Conservation (phyloP, 2,797 vertebrate species). For the Lepilemur ruficaudatus region DNA sequence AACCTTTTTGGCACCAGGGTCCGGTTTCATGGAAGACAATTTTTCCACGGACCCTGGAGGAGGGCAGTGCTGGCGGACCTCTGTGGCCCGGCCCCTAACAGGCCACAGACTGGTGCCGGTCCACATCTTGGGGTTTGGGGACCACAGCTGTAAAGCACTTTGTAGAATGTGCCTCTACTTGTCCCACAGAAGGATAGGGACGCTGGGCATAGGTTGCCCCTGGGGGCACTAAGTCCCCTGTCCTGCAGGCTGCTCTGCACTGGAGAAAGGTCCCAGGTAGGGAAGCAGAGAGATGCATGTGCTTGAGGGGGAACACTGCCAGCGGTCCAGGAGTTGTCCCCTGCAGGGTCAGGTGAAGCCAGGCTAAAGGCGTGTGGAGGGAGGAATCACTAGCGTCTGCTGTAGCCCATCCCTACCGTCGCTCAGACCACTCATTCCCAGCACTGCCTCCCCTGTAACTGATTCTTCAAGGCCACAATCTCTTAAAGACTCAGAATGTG, state of each 20-base stretch:
- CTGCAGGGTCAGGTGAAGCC: neutral
- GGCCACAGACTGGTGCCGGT: too few species aligned
- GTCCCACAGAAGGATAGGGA: neutral
- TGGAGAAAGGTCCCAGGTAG: neutral
- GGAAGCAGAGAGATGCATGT: neutral
- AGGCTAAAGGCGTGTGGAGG: neutral
- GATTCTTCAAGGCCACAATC: neutral
- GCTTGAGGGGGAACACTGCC: fast-evolving
- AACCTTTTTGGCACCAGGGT: too few species aligned
- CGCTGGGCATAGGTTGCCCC: neutral
- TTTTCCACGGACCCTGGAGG: too few species aligned
- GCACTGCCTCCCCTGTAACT: neutral
- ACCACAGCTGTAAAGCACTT: neutral
- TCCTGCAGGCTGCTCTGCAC: neutral
- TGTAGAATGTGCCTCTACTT: neutral
- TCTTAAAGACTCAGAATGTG: neutral
- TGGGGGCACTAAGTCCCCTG: neutral
- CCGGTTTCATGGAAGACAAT: too few species aligned
- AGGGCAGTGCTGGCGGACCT: too few species aligned
- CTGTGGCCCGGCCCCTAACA: too few species aligned
- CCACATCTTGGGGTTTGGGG: too few species aligned
- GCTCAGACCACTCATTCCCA: neutral
- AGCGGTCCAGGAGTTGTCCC: fast-evolving
- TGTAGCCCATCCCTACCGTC: too few species aligned
- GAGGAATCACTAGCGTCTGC: neutral